phyloP scores from a whole-genome alignment of 1,140 invertebrate species.

The Hestina assimilis region DNA sequence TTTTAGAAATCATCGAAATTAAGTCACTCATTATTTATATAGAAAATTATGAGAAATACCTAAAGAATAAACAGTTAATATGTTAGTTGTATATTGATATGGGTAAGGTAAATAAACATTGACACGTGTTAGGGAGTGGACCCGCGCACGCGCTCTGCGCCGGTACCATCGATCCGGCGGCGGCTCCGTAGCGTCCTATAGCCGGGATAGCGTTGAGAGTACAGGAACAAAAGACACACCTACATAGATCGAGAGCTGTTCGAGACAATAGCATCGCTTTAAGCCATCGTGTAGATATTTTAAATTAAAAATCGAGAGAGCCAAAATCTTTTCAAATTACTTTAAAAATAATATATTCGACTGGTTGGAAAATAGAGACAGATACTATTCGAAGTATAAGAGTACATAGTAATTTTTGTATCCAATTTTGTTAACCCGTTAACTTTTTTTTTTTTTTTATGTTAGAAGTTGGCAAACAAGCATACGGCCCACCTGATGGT shows the following conservation, averaged over 20 bases:
- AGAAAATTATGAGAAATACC: neutral
- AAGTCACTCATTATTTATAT: neutral
- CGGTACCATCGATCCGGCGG: slow-evolving; percentile 42
- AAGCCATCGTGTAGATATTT: neutral
- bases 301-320: neutral
- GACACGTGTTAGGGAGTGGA: slow-evolving; percentile 61
- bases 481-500: too few relatives aligned
- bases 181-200: neutral
- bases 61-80: neutral
- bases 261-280: neutral
- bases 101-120: slow-evolving; percentile 72
- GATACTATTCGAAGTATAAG: too few relatives aligned
- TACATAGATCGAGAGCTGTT: neutral
- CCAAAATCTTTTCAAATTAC: neutral
- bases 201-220: neutral
- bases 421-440: too few relatives aligned
- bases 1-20: too few relatives aligned
- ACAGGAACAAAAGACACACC: slow-evolving; percentile 15
- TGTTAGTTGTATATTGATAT: neutral
- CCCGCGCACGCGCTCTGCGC: slow-evolving; percentile 43
- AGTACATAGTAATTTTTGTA: too few relatives aligned
- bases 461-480: too few relatives aligned
- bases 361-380: too few relatives aligned
- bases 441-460: too few relatives aligned
- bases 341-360: too few relatives aligned